Base-by-base conservation (phyloP, 2,797 vertebrate species). In the Lycodopsis pacificus region DNA sequence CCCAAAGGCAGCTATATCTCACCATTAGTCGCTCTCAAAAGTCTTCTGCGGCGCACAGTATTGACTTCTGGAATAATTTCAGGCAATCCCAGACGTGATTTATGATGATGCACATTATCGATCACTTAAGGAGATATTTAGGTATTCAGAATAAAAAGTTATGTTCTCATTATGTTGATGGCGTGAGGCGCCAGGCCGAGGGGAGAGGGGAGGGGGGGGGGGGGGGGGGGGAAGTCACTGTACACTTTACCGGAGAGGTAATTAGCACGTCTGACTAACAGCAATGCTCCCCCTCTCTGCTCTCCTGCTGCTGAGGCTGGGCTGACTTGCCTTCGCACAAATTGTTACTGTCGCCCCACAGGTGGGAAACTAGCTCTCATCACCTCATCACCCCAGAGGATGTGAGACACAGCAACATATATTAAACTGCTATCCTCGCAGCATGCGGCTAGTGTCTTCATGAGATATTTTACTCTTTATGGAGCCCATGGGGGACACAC, bases 61-160 rank as follows among this genome's bases (percentile, higher is more conserved):
- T 98, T 97, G 97, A 99, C 97, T 97, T 96, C 96, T 96, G 96
- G 96, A 97, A 96, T 96, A 95, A 98, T 98, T 97, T 97, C 97
- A 95, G 95, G 95, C 91, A 81, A 96, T 96, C 96, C 96, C 94
- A 85, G 93, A 94, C 90, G 95, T 97, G 97, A 98, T 98, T 98
- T 97, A 97, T 97, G 96, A 95, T 97, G 97, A 98, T 97, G 96
- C 95, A 96, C 95, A 97, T 97, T 98, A 98, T 97, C 90, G 96
- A 98, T 98, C 96, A 96, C 93, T 93, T 97, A 97, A 97, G 97
- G 95, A 97, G 97, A 97, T 97, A 97, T 97, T 97, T 96, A 96
- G 96, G 95, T 96, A 96, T 96, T 96, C 91, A 94, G 95, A 95
- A 96, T 93, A 94, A 96, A 94, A 96, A 97, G 95, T 95, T 94